Base-by-base conservation (phyloP, 35 echinoderm and acorn worm species). In the Diadema setosum region DNA sequence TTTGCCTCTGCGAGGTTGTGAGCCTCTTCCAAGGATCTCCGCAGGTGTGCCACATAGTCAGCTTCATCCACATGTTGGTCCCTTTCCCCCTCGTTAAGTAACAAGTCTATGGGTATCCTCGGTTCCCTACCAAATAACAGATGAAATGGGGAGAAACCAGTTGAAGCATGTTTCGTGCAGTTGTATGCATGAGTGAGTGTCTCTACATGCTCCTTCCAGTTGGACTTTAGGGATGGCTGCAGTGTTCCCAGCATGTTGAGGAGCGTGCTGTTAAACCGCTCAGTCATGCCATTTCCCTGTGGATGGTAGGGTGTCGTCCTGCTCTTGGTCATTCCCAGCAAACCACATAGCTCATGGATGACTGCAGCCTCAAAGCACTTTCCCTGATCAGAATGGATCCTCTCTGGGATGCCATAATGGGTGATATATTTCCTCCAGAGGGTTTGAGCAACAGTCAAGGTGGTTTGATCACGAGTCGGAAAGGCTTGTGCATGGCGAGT, bases 241-340 rank as follows among this genome's bases (percentile, higher is more conserved):
- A 89, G 75, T 4, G 75, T 82, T 59, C 87, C 75, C 16, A 89
- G 34, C 87, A 89, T 89, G 39, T 89, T 16, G 14, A 89, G 39
- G 5, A 91, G 42, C 2, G 82, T n/a, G n/a, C n/a, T n/a, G n/a
- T n/a, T n/a, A n/a, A n/a, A n/a, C n/a, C n/a, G n/a, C n/a, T n/a
- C n/a, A 65, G 2, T 69, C 58, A 35, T 91, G 31, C 89, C 89
- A 52, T 90, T 90, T 26, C 81, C 81, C 39, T 65, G 41, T 12
- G 88, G 88, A 26, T 90, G 88, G 39, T 86, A 93, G 18, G 91
- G 91, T 70, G 91, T 84, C 0, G 91, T 93, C n/a, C 78, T 75
- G 26, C 58, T 50, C 42, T 88, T 87, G 16, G 49, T 52, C 3
- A 93, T 83, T 3, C 80, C 91, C 17, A 70, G 45, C 11, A 93